A percentile compares a stretch with the other conserved stretches of the same genome.
These are phyloP conservation scores for Opisthograptis luteolata DNA, from an alignment of 2,888 invertebrate species.

Conservation along the genomic window DNA sequence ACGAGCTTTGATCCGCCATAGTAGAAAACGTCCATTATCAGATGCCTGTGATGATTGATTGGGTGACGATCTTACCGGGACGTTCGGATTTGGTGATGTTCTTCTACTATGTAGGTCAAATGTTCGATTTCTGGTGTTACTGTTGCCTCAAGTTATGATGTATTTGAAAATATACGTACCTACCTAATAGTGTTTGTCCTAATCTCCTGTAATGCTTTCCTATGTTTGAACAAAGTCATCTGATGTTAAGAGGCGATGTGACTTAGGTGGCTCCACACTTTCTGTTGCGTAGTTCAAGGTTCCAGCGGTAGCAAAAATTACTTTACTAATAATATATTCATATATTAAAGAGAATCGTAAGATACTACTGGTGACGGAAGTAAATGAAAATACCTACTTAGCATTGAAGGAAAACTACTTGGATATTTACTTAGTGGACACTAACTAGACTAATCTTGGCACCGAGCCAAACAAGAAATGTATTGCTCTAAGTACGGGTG, in stretches of 20 bases:
- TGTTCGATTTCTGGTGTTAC: slow-evolving; percentile 1
- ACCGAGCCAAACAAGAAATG: slow-evolving; percentile 25
- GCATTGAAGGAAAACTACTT: no score
- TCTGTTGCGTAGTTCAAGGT: no score
- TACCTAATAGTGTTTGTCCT: no score
- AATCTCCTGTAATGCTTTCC: no score
- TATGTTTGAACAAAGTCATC: no score
- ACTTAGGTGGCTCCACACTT: no score
- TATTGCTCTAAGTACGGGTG: slow-evolving; percentile 28
- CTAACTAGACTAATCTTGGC: slow-evolving; percentile 32
- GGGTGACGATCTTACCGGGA: slow-evolving; percentile 2
- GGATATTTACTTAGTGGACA: slow-evolving; percentile 26
- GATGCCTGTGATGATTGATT: slow-evolving; percentile 25
- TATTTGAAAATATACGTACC: no score
- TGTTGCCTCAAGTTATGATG: background rate
- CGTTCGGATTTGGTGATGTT: background rate
- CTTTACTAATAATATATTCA: no score
- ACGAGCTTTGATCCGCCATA: slow-evolving; percentile 18
- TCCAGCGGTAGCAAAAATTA: no score
- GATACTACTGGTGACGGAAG: slow-evolving; percentile 10
- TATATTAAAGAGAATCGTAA: background rate
- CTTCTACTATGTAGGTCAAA: slow-evolving; percentile 6
- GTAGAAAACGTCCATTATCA: slow-evolving; percentile 26
- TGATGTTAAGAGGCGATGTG: no score
- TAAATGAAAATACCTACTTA: slow-evolving; percentile 21